phyloP scores from a whole-genome alignment of 2,797 vertebrate species.

The Argyrosomus regius region DNA sequence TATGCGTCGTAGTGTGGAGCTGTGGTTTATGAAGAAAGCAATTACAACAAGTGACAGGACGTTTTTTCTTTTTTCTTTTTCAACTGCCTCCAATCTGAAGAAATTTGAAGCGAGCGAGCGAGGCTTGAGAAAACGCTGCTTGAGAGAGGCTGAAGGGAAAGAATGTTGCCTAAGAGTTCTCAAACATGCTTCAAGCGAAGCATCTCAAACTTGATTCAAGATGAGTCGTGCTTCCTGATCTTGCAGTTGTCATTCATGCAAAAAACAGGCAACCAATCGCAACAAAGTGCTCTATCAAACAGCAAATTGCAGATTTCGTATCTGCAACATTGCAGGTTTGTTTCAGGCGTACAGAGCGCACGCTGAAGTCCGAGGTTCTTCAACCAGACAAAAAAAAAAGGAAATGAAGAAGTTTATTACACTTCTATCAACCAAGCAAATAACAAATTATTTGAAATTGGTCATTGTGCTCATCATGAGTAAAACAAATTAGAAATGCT shows the following conservation, averaged over 20 bases:
- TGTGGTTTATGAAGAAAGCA: slow-evolving; percentile 41
- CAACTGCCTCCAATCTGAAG: slow-evolving; percentile 11
- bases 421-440: neutral
- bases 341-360: no score
- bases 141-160: slow-evolving; percentile 20
- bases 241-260: slow-evolving; percentile 9
- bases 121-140: neutral
- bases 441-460: no score
- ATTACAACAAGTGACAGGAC: slow-evolving; percentile 48
- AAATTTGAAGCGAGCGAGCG: slow-evolving; percentile 1
- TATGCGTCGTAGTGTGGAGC: neutral
- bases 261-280: neutral
- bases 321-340: neutral
- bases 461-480: no score
- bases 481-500: no score
- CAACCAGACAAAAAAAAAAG: neutral
- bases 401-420: neutral
- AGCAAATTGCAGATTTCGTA: neutral
- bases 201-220: slow-evolving; percentile 5
- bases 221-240: neutral
- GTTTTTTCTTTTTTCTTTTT: slow-evolving; percentile 2
- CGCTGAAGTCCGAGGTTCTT: slow-evolving; percentile 1
- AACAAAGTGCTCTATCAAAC: neutral
- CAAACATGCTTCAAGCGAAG: neutral
- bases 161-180: slow-evolving; percentile 14